Evolutionary conservation across 2,113 vertebrate genomes (phyloP).

Genomic region (Tringa solitaria): DNA sequence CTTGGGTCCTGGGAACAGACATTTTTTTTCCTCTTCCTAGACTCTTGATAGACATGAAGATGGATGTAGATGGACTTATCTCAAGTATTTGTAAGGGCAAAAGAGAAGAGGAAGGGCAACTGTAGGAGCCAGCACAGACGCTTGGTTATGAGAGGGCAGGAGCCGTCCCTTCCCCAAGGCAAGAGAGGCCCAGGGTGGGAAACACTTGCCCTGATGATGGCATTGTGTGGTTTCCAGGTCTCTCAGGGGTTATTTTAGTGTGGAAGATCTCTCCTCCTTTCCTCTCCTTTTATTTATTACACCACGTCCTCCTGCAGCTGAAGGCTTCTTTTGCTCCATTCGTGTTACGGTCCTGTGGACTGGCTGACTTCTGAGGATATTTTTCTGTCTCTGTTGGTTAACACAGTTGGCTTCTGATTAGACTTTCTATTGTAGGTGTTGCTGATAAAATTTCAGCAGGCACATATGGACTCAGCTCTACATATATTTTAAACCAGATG

Average conservation of each 20-base stretch:
- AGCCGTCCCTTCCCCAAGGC: background rate
- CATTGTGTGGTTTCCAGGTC: background rate
- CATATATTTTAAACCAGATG: background rate
- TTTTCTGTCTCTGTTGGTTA: constrained; percentile 5
- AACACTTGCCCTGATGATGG: background rate
- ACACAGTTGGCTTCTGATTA: constrained; percentile 34
- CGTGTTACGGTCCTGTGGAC: background rate
- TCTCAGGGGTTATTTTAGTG: background rate
- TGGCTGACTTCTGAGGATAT: background rate
- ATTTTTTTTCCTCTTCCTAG: background rate
- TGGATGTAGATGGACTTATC: background rate
- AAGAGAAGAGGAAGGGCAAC: background rate
- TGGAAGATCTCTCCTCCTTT: background rate
- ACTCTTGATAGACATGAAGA: background rate
- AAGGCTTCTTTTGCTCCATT: background rate
- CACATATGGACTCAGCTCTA: background rate
- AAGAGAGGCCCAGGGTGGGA: background rate
- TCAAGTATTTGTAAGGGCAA: background rate
- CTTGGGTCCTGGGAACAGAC: background rate
- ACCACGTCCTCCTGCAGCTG: background rate
- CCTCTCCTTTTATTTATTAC: background rate
- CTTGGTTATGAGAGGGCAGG: background rate
- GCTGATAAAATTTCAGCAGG: constrained; percentile 54
- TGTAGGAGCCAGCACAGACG: background rate
- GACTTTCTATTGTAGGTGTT: constrained; percentile 30